Base-by-base conservation (phyloP, 2,113 vertebrate species). In the Catharus minimus region DNA sequence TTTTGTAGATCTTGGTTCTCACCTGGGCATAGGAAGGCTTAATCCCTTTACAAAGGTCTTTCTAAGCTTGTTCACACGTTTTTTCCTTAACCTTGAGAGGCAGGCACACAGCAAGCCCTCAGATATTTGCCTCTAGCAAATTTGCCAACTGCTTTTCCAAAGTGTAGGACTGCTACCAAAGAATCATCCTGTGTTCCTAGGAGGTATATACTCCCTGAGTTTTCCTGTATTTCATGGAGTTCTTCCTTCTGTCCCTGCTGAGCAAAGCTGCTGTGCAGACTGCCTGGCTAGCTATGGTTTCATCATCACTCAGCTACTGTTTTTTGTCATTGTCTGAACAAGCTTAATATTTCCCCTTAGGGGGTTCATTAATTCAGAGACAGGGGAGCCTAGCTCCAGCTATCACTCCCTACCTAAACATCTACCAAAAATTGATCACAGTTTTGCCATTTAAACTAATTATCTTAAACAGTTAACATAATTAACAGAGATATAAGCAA, bases 381-480 rank as follows among this genome's bases (percentile, higher is more conserved):
- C 24, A 76, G 13, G 19, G 44, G 13, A 82, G 23, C 9, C 28
- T 43, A 22, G 26, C 69, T 74, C 23, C 39, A 92, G 39, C 24
- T 80, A 80, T 56, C 58, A 17, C 19, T 89, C 44, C 55, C 74
- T 82, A 50, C 33, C 38, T 86, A 78, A 84, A 65, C 33, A 41
- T 81, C 38, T 85, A 26, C 80, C 56, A 77, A 91, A 94, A 94
- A 93, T 7, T 58, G 3, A 79, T 89, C 55, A 62, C 46, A 50
- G n/a, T 41, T 79, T 85, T 87, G 26, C 44, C 43, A 57, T 87
- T 92, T 85, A 76, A 89, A 85, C 39, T 86, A 92, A 95, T 76
- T 75, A 55, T 57, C 38, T 88, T 92, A 86, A 78, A 58, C n/a
- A 41, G 28, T 82, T 85, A 74, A 76, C 10, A 57, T 61, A 82